Base-by-base conservation (phyloP, 2,113 vertebrate genomes). In the Trematomus loennbergii region DNA sequence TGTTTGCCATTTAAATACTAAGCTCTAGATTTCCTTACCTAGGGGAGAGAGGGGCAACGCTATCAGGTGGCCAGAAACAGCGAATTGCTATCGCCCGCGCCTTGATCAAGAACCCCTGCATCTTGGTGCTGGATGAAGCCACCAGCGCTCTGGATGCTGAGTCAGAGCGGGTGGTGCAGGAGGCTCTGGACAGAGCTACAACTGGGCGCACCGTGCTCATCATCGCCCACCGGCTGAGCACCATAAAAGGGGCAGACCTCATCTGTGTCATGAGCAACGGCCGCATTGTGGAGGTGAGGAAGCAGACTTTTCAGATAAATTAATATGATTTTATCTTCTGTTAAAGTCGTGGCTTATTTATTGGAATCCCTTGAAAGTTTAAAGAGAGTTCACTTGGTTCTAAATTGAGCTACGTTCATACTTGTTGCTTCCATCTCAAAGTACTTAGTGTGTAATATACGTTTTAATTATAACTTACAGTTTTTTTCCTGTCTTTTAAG, bases 41-140 rank as follows among this genome's bases (percentile, higher is more conserved):
- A 97, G 97, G 98, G 0, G 97, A 99, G 79, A 96, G 97, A 0
- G 98, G 98, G 0, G 82, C 93, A 61, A 94, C 97, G 0, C 90
- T 99, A 16, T 99, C 98, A 0, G 97, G 97, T 0, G 97, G 97
- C 0, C 97, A 99, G 95, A 98, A 98, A 83, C 98, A 99, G 83
- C 96, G 98, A 10, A 91, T 99, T 2, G 98, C 97, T 63, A 98
- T 98, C 0, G 97, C 98, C 67, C 96, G 97, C 0, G 98, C 97
- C 0, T 93, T 99, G 52, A 93, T 99, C 84, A 99, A 99, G 91
- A 95, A 96, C 82, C 97, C 98, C 4, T 83, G 89, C 0, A 89
- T 99, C 79, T 92, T 99, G 48, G 94, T 99, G 58, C 93, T 99
- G 92, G 98, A 99, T 0, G 97, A 99, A 87, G 97, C 98, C 81